Base-by-base conservation (phyloP, 2,113 vertebrate genomes). In the Phalacrocorax carbo region DNA sequence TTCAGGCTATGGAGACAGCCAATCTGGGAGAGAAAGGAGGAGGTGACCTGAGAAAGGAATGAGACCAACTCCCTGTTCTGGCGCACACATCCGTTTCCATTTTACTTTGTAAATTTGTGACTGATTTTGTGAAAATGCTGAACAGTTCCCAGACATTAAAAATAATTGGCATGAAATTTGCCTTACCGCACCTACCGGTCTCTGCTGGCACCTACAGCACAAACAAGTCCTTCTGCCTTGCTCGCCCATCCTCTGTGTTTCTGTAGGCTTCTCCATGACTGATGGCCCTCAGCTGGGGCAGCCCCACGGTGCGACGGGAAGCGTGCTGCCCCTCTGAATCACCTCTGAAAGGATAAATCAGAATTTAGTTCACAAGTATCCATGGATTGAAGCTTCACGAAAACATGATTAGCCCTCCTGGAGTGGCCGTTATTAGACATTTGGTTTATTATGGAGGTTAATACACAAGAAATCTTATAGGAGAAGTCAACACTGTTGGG, bases 401-500 rank as follows among this genome's bases (percentile, higher is more conserved):
- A 70, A 52, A 38, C 22, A 18, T 6, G 4, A 34, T 49, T 65
- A 54, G 8, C 4, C 75, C 30, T 71, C 25, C 34, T 46, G 11
- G 27, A 57, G 29, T 9, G 20, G 52, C 30, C 21, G 1, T 55
- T 81, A 5, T 32, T 62, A 44, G 62, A 23, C 9, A 7, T 51
- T 60, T 32, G 14, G 23, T 30, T 76, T 48, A 7, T 82, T 42
- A 19, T 10, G 51, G 57, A 80, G 36, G 20, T 69, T 88, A n/a
- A 55, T 52, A 13, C 21, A 52, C 29, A 84, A 36, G 25, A 55
- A 76, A 44, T 16, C 7, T 61, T 61, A 2, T 0, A 54, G 40
- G 40, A 73, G 55, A 40, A 57, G 29, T 13, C 1, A 1, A 0
- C 3, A 0, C 0, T 14, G 40, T 54, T 38, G 58, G 48, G 57